Evolutionary conservation across 1,140 invertebrate species (phyloP).

Genomic region (Microplitis demolitor): DNA sequence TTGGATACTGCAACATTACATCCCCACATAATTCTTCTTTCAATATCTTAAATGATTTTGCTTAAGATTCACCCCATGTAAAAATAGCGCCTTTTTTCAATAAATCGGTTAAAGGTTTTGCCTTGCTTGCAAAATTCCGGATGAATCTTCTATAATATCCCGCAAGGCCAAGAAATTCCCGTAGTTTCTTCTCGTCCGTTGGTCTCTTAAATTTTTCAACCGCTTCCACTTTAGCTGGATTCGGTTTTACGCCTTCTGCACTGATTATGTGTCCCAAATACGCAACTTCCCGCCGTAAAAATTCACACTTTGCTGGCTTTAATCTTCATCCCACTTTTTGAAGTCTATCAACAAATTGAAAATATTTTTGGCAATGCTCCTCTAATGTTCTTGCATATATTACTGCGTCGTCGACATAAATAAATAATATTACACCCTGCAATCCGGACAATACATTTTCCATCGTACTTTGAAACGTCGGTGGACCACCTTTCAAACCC

Average conservation of each 20-base stretch:
- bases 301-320: conserved; percentile 7
- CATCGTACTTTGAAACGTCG: neutral
- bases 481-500: neutral
- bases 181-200: neutral
- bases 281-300: neutral
- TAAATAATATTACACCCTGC: neutral
- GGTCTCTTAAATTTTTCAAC: neutral
- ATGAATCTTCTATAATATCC: conserved; percentile 16
- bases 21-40: conserved; percentile 19
- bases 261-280: neutral
- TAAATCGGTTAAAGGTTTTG: neutral
- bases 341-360: neutral
- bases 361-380: neutral
- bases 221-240: neutral
- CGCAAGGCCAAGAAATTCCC: neutral
- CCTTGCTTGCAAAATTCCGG: neutral
- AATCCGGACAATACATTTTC: neutral
- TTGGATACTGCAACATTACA: conserved; percentile 33
- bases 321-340: neutral
- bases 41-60: neutral
- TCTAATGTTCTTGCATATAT: neutral
- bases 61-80: neutral
- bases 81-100: neutral
- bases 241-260: neutral
- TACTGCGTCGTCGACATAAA: conserved; percentile 6